Evolutionary conservation across 1,140 invertebrate genomes (phyloP).

Genomic region (Bathynomus jamesi): DNA sequence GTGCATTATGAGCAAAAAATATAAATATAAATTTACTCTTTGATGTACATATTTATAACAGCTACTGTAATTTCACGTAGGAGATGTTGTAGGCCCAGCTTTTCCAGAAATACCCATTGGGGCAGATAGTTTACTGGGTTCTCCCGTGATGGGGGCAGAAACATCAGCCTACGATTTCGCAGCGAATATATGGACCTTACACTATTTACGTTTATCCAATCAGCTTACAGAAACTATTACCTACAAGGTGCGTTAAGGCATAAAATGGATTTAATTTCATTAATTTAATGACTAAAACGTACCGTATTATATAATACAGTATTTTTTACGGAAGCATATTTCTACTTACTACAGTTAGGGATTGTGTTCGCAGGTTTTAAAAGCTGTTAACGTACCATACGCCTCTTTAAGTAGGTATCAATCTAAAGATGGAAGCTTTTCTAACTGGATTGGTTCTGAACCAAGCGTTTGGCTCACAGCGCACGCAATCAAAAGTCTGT

Average conservation of each 20-base stretch:
- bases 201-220: slow-evolving; percentile 45
- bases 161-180: slow-evolving; percentile 54
- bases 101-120: slow-evolving; percentile 50
- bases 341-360: too few relatives aligned
- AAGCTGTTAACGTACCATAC: slow-evolving; percentile 46
- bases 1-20: too few relatives aligned
- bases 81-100: slow-evolving; percentile 53
- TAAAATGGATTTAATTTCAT: too few relatives aligned
- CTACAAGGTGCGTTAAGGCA: slow-evolving; percentile 12
- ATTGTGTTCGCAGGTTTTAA: slow-evolving; percentile 43
- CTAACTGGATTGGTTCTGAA: slow-evolving; percentile 45
- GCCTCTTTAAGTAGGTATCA: slow-evolving; percentile 43
- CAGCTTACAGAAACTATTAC: slow-evolving; percentile 21
- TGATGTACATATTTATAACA: too few relatives aligned
- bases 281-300: too few relatives aligned
- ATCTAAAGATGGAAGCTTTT: slow-evolving; percentile 44
- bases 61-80: too few relatives aligned
- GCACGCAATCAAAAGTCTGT: slow-evolving; percentile 44
- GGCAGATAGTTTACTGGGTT: slow-evolving; percentile 41
- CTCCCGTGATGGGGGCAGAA: slow-evolving; percentile 41
- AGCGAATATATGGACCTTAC: slow-evolving; percentile 51
- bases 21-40: too few relatives aligned
- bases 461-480: slow-evolving; percentile 50
- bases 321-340: too few relatives aligned
- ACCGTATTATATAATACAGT: too few relatives aligned